These are phyloP conservation scores for Steatornis caripensis DNA, from an alignment of 2,113 vertebrate species.

Conservation along the genomic window DNA sequence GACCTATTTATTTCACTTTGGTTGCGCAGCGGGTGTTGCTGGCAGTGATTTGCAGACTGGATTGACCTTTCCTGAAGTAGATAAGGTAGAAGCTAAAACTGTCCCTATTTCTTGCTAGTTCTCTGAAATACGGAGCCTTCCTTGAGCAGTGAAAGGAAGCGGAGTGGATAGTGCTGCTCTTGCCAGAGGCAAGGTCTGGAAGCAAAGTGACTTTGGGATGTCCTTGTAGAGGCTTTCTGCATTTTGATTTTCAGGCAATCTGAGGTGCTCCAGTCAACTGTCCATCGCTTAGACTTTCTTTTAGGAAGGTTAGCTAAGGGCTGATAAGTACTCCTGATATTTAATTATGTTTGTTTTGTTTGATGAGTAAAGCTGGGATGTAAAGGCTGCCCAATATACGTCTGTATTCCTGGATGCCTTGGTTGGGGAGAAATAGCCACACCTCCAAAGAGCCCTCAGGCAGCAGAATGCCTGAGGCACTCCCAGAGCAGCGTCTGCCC, in stretches of 20 bases:
- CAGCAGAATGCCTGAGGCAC: background rate
- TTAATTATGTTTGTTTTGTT: background rate
- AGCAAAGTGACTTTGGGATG: background rate
- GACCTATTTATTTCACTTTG: background rate
- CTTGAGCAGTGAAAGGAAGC: background rate
- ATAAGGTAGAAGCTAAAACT: background rate
- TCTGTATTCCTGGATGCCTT: background rate
- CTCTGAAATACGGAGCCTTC: background rate
- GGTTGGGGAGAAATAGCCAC: background rate
- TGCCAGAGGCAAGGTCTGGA: background rate
- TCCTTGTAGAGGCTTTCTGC: background rate
- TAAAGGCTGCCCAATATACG: background rate
- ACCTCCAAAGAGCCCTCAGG: background rate
- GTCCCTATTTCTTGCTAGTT: background rate
- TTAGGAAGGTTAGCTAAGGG: background rate
- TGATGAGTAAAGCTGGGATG: background rate
- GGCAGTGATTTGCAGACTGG: background rate
- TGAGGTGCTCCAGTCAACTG: background rate
- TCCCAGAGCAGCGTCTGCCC: background rate
- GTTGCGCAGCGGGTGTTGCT: accelerated
- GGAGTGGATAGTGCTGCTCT: background rate
- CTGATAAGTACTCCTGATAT: background rate
- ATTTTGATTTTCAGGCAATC: background rate
- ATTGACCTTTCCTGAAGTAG: background rate
- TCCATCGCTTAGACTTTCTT: background rate